Evolutionary conservation across 2,888 invertebrate species (phyloP), one percentile per base, ranked within the genome.

Genomic region (Habrosyne pyritoides): DNA sequence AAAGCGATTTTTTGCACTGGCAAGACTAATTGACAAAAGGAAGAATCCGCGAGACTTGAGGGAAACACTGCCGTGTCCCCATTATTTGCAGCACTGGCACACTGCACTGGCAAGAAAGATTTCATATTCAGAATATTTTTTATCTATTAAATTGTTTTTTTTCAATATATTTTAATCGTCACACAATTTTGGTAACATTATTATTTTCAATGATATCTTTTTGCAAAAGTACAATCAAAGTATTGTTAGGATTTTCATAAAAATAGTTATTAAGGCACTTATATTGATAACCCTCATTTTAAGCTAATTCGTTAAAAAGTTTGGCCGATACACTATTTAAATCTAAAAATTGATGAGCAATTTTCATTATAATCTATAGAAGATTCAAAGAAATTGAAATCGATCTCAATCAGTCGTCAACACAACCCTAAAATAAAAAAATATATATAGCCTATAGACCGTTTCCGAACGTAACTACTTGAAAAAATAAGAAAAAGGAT

Each of bases 341-440:
- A 28, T 28, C n/a, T 42, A 58, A 53, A 47, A 36, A 47, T 56
- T 59, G 62, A 64, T 79, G 80, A 80, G 79, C 80, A 79, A 79
- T 68, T 77, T 67, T 22, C 28, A 3, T 69, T 71, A 66, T 64
- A 69, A 59, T 18, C 66, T 73, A 76, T 61, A 58, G 26, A 54
- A 53, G 67, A 62, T 60, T 63, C 77, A 71, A 26, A 54, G 52
- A 68, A 73, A 70, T 66, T 53, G 65, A 69, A 73, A 67, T 64
- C 55, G 52, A 47, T 53, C 56, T 54, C 61, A 62, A 62, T 77
- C 79, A 79, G 77, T 65, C 66, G 47, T 51, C 36, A 51, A 54
- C 59, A 59, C 62, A 59, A 57, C 71, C 69, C 60, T 18, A 51
- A 12, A 28, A 49, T 49, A 30, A 21, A 30, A 50, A 54, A 55